Evolutionary conservation across 2,888 invertebrate genomes (phyloP).

Genomic region (Sarcophaga caerulescens): DNA sequence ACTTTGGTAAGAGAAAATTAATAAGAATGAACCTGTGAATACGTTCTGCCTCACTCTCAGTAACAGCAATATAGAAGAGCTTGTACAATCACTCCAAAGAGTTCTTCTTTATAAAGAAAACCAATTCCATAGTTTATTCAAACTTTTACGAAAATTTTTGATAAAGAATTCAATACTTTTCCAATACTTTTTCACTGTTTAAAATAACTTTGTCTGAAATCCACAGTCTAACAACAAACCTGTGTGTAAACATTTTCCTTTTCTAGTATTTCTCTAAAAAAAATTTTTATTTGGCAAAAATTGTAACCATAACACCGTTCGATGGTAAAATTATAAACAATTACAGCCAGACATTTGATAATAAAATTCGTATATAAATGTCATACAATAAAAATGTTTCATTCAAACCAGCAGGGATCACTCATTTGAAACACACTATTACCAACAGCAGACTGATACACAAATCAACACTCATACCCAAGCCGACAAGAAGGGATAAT

Average conservation of each 20-base stretch:
- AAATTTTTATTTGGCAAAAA: neutral
- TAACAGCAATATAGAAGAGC: too few relatives aligned
- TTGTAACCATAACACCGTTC: slow-evolving; percentile 12
- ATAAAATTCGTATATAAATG: slow-evolving; percentile 67
- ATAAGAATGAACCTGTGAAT: too few relatives aligned
- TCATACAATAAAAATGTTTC: slow-evolving; percentile 61
- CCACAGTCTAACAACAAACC: neutral
- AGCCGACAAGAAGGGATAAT: slow-evolving; percentile 12
- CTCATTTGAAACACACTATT: slow-evolving; percentile 54
- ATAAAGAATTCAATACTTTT: too few relatives aligned
- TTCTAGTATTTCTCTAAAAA: neutral
- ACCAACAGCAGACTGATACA: slow-evolving; percentile 41
- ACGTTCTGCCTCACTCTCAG: too few relatives aligned
- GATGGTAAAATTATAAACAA: slow-evolving; percentile 54
- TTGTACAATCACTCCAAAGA: too few relatives aligned
- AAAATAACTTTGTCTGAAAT: too few relatives aligned
- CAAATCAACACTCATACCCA: slow-evolving; percentile 40
- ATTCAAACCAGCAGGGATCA: slow-evolving; percentile 66
- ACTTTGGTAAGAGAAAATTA: too few relatives aligned
- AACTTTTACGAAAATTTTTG: too few relatives aligned
- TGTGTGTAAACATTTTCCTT: neutral
- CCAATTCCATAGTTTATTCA: too few relatives aligned
- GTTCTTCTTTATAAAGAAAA: too few relatives aligned
- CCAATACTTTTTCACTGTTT: too few relatives aligned
- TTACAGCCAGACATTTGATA: slow-evolving; percentile 66